Evolutionary conservation across 2,888 invertebrate species (phyloP).

Genomic region (Lasioglossum oenotherae): DNA sequence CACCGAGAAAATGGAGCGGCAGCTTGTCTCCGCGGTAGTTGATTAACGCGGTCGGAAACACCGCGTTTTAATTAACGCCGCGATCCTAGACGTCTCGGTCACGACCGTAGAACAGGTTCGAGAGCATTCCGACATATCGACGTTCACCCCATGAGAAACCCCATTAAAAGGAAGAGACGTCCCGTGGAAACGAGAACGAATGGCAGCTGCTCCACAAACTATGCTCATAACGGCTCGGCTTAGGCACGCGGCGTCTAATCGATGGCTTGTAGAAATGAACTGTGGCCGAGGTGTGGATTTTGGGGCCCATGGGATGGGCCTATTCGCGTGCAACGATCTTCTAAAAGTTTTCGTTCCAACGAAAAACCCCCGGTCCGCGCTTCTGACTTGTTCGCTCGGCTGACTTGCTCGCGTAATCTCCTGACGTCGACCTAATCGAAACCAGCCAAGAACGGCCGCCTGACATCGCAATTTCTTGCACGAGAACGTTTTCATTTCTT

Average conservation of each 20-base stretch:
- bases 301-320: neutral
- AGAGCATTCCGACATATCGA: conserved; percentile 7
- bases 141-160: neutral
- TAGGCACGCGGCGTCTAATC: conserved; percentile 41
- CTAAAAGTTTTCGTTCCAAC: neutral
- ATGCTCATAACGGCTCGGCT: conserved; percentile 35
- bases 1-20: neutral
- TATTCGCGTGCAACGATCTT: neutral
- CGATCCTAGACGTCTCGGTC: conserved; percentile 21
- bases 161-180: conserved; percentile 24
- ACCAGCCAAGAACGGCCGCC: conserved; percentile 1
- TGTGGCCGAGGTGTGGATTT: neutral
- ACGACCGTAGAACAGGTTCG: neutral
- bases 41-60: conserved; percentile 35
- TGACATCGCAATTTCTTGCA: conserved; percentile 12
- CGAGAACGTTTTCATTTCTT: conserved; percentile 11
- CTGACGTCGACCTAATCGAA: conserved; percentile 7
- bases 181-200: conserved; percentile 33
- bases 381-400: neutral
- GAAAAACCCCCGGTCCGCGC: neutral
- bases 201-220: conserved; percentile 26
- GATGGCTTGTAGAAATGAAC: conserved; percentile 52
- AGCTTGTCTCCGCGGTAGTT: conserved; percentile 10
- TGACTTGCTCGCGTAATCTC: conserved; percentile 4
- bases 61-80: conserved; percentile 40